Evolutionary conservation across 2,888 invertebrate species (phyloP).

Genomic region (Odontomyia ornata): DNA sequence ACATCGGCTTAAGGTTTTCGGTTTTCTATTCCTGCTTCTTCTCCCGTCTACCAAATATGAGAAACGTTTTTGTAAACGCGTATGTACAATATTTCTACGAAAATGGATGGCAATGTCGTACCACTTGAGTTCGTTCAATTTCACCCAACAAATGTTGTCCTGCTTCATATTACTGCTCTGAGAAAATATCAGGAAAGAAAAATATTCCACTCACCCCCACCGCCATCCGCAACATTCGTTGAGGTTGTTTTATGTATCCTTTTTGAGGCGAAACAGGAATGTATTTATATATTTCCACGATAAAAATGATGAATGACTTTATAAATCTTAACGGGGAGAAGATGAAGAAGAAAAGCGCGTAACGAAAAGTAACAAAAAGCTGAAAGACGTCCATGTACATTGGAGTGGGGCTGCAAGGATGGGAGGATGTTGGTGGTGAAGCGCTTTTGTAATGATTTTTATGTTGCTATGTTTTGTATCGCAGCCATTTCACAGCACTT

Average conservation of each 20-base stretch:
- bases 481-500: slow-evolving; percentile 24
- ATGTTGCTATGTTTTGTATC: slow-evolving; percentile 17
- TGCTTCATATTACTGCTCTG: neutral
- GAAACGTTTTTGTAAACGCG: slow-evolving; percentile 22
- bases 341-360: slow-evolving; percentile 55
- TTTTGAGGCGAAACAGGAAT: slow-evolving; percentile 21
- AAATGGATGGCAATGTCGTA: slow-evolving; percentile 13
- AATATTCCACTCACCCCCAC: neutral
- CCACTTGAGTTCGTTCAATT: slow-evolving; percentile 45
- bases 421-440: neutral
- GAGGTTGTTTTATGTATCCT: slow-evolving; percentile 1
- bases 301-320: slow-evolving; percentile 66
- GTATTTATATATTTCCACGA: slow-evolving; percentile 62
- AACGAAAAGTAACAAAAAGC: slow-evolving; percentile 36
- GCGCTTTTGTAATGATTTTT: slow-evolving; percentile 45
- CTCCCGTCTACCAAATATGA: slow-evolving; percentile 36
- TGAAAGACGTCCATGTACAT: neutral
- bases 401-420: neutral
- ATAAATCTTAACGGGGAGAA: slow-evolving; percentile 64
- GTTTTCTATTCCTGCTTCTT: slow-evolving; percentile 30
- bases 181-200: slow-evolving; percentile 57
- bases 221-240: neutral
- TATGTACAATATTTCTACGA: neutral
- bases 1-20: too few relatives aligned
- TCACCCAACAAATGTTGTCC: slow-evolving; percentile 43